A percentile compares a stretch with the other conserved stretches of the same genome.
Conservation (phyloP, 2,113 vertebrate species). For the Cynopterus brachyotis region DNA sequence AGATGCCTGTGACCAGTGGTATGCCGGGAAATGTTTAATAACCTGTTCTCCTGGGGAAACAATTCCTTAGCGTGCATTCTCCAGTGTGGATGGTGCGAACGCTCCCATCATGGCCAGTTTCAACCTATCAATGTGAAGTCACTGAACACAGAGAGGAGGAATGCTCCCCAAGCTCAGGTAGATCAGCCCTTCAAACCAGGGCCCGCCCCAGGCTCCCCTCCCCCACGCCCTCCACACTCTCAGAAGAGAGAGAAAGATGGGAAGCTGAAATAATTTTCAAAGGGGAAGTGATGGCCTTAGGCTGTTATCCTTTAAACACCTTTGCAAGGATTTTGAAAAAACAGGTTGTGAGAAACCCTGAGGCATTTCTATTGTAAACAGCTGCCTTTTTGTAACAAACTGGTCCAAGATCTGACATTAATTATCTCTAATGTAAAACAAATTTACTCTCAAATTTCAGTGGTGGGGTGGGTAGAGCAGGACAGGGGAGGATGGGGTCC, state of each 20-base stretch:
- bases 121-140: not conserved
- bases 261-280: not conserved
- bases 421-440: slow-evolving; percentile 74
- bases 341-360: slow-evolving; percentile 57
- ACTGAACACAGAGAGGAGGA: not conserved
- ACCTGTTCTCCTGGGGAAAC: not conserved
- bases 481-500: not conserved
- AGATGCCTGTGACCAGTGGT: not conserved
- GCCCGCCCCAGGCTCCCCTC: not conserved
- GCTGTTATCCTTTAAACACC: slow-evolving; percentile 62
- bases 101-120: not conserved
- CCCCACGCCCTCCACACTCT: not conserved
- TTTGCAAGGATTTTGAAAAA: slow-evolving; percentile 40
- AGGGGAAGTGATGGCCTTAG: not conserved
- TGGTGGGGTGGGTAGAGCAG: not conserved
- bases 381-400: slow-evolving; percentile 58
- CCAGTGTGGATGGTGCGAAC: not conserved
- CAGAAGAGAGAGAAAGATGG: not conserved
- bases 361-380: slow-evolving; percentile 69
- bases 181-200: not conserved
- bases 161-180: not conserved
- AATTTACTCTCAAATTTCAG: slow-evolving; percentile 68
- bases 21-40: not conserved
- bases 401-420: slow-evolving; percentile 65
- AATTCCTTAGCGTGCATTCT: not conserved